Conservation (phyloP, 2,113 vertebrate species). For the Genyomyrus donnyi region DNA sequence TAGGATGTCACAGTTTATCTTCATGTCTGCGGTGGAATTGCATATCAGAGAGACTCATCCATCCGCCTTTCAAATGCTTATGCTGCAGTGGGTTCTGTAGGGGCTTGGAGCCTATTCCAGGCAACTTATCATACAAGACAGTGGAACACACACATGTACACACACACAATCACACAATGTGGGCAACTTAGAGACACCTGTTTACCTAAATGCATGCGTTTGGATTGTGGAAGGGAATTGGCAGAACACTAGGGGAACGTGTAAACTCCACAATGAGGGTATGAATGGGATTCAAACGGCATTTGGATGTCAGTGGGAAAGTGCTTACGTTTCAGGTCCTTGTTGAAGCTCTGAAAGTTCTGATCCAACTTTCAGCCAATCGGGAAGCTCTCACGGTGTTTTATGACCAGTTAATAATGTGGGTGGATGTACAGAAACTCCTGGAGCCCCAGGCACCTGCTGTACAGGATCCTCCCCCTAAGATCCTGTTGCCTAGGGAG, state of each 20-base stretch:
- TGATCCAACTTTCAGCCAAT: conserved; percentile 1
- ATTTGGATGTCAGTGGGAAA: not conserved
- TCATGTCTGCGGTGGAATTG: not conserved
- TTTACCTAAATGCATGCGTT: not conserved
- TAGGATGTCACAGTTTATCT: not conserved
- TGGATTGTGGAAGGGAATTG: not conserved
- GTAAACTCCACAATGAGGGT: not conserved
- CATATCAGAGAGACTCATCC: not conserved
- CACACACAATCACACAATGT: not conserved
- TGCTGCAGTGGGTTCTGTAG: not conserved
- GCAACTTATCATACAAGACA: not conserved
- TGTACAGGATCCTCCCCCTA: conserved; percentile 17
- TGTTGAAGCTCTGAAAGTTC: not conserved
- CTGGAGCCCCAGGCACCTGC: not conserved
- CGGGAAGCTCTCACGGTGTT: not conserved
- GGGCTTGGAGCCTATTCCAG: not conserved
- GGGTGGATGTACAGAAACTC: not conserved
- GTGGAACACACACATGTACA: not conserved
- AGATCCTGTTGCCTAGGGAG: conserved; percentile 61
- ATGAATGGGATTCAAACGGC: not conserved
- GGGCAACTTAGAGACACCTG: not conserved
- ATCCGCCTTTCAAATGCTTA: not conserved
- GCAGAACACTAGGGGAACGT: not conserved
- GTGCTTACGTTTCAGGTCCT: not conserved
- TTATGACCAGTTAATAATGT: not conserved